Conservation (phyloP, 2,888 invertebrate genomes). For the Anthophora plumipes region DNA sequence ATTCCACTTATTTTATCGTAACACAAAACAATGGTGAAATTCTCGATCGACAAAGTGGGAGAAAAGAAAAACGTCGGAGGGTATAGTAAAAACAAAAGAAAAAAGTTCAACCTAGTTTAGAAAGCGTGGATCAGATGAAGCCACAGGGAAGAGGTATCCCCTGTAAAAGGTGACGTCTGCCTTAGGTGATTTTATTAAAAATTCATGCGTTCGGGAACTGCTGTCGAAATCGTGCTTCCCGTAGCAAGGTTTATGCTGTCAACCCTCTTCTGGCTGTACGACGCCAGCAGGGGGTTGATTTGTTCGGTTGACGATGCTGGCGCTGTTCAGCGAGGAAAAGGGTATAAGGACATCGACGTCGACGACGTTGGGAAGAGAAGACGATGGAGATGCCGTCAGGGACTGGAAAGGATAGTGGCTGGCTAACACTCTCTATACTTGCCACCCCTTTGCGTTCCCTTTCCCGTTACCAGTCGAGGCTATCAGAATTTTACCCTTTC, state of each 20-base stretch:
- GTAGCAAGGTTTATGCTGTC: conserved; percentile 72
- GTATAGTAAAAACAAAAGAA: background rate
- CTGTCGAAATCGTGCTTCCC: conserved; percentile 65
- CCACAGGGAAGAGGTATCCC: conserved; percentile 9
- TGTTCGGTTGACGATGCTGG: conserved; percentile 52
- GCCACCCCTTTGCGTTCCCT: background rate
- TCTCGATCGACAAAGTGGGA: background rate
- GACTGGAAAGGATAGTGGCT: conserved; percentile 26
- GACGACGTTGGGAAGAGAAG: conserved; percentile 12
- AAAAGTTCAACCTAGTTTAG: conserved; percentile 16
- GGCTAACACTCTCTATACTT: conserved; percentile 21
- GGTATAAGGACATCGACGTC: conserved; percentile 45
- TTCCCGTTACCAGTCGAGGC: conserved; percentile 38
- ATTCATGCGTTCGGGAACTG: conserved; percentile 74
- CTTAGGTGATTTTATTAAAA: conserved; percentile 75
- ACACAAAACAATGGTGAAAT: background rate
- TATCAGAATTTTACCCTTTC: conserved; percentile 68
- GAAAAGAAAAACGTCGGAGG: background rate
- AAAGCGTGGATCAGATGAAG: background rate
- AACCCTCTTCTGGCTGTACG: conserved; percentile 71
- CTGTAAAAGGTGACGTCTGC: conserved; percentile 56
- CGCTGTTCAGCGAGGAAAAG: conserved; percentile 36
- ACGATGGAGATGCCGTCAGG: conserved; percentile 9
- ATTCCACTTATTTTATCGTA: conserved; percentile 28
- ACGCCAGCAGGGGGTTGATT: conserved; percentile 53